phyloP scores from a whole-genome alignment of 2,113 vertebrate genomes.

The Xiphophorus couchianus region DNA sequence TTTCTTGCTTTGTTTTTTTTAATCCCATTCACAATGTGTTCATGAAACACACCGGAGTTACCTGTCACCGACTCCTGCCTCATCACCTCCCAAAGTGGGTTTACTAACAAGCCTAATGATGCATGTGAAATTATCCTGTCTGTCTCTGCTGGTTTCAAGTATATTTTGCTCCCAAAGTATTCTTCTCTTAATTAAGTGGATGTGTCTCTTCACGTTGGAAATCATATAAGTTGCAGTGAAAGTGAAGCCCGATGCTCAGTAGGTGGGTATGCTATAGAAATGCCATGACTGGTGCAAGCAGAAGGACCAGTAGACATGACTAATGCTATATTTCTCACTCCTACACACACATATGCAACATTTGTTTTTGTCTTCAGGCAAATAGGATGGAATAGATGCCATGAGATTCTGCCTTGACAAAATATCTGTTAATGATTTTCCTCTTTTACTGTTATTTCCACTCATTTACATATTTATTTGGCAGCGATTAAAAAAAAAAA shows the following conservation, averaged over 20 bases:
- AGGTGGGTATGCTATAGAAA: not conserved
- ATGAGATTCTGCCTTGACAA: conserved; percentile 4
- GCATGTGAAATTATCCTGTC: not conserved
- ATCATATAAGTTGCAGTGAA: not conserved
- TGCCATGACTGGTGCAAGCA: conserved; percentile 14
- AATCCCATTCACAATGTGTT: not conserved
- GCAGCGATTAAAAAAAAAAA: not conserved
- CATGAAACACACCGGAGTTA: conserved; percentile 27
- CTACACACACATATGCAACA: conserved; percentile 23
- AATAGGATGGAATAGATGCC: conserved; percentile 7
- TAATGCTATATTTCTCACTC: conserved; percentile 20
- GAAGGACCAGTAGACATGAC: conserved; percentile 27
- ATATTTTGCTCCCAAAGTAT: not conserved
- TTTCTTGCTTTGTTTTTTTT: not conserved
- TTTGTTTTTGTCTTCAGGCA: not conserved
- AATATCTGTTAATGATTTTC: not conserved
- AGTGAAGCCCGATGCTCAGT: not conserved
- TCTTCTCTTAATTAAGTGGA: not conserved
- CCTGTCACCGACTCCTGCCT: conserved; percentile 4
- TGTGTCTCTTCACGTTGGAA: not conserved
- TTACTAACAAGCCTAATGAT: conserved; percentile 14
- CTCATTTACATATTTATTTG: not conserved
- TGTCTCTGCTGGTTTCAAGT: not conserved
- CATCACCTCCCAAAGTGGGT: not conserved
- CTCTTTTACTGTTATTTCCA: not conserved